Base-by-base conservation (phyloP, 1,140 invertebrate species). In the Araneus ventricosus region DNA sequence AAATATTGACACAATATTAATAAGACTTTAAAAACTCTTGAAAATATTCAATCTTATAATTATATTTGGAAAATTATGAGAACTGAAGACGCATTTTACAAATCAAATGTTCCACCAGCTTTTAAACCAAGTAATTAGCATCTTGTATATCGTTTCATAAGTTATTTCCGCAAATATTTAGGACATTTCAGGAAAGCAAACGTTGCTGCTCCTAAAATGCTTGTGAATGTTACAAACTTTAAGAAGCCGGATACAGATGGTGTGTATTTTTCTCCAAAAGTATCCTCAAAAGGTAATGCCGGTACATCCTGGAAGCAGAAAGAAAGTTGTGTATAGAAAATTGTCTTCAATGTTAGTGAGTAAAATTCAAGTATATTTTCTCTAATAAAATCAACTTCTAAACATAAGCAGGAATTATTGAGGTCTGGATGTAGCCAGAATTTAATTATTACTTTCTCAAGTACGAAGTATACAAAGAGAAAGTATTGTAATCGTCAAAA, bases 191-290 rank as follows among this genome's bases (percentile, higher is more conserved):
- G 8, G 52, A 79, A 79, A 39, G 45, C 20, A 20, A 52, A 45
- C 8, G 70, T 24, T 57, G 63, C n/a, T 30, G 24, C 27, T 45
- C 63, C 67, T 39, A 79, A 17, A 8, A 79, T 45, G 14, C 30
- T 52, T 45, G 88, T 39, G 14, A 75, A 45, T 22, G 45, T 34
- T 7, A 79, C 24, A 24, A 79, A n/a, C 59, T 88, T 89, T 79
- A 89, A 52, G 34, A 93, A 88, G 17, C 79, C 24, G n/a, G 86
- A 20, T 14, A 93, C 88, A 5, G 93, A 93, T 4, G 93, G 93
- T 24, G 7, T 14, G 39, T 93, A 85, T 45, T 79, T 70, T 86
- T 93, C 87, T 22, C 4, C 27, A 39, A 82, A 93, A n/a, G 70
- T 61, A 30, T 39, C 30, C n/a, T 22, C n/a, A 70, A 93, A 90